These are phyloP conservation scores for Argyra leucocephala DNA, from an alignment of 2,888 invertebrate genomes.

Conservation along the genomic window DNA sequence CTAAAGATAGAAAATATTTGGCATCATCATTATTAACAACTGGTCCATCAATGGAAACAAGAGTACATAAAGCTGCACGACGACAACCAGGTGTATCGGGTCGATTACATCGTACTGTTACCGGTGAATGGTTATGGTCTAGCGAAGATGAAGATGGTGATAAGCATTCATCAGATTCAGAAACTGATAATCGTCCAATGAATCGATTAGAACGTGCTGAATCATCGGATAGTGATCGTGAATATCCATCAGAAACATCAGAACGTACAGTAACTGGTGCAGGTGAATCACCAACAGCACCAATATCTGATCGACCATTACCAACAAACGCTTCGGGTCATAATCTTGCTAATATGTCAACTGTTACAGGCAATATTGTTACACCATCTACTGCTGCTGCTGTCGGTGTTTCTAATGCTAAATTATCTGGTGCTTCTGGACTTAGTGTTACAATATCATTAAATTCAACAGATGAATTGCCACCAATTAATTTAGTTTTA, in stretches of 20 bases:
- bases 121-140: constrained; percentile 98
- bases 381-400: constrained; percentile 12
- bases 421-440: constrained; percentile 23
- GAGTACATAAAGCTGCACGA: constrained; percentile 75
- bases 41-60: constrained; percentile 80
- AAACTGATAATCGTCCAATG: constrained; percentile 52
- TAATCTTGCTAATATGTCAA: not conserved
- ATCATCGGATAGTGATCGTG: constrained; percentile 52
- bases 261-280: constrained; percentile 45
- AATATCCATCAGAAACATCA: constrained; percentile 41
- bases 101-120: constrained; percentile 81
- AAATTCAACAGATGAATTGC: constrained; percentile 44
- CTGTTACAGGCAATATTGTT: not conserved
- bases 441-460: constrained; percentile 19
- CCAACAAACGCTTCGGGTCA: not conserved
- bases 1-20: constrained; percentile 84
- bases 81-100: constrained; percentile 80
- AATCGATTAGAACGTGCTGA: constrained; percentile 53
- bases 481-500: constrained; percentile 69
- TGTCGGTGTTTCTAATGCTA: constrained; percentile 24
- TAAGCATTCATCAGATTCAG: constrained; percentile 47
- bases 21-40: constrained; percentile 75
- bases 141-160: constrained; percentile 75
- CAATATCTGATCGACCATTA: not conserved
- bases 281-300: constrained; percentile 25